phyloP scores from a whole-genome alignment of 2,888 invertebrate genomes.

The Tinea trinotella region DNA sequence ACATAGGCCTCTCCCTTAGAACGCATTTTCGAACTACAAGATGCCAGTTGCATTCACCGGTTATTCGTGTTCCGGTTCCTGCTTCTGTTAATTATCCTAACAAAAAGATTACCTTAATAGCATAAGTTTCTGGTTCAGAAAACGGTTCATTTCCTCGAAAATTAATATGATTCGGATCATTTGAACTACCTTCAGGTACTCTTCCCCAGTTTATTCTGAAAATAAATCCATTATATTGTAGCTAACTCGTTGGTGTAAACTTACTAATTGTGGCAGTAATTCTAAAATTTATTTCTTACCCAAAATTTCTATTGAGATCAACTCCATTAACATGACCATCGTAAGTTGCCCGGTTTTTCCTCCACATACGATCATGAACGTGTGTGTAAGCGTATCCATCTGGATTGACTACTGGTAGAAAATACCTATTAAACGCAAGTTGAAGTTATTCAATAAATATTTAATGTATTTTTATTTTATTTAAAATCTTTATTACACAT shows the following conservation, averaged over 20 bases:
- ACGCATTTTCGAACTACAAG: too few relatives aligned
- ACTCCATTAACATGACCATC: slow-evolving; percentile 76
- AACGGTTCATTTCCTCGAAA: slow-evolving; percentile 50
- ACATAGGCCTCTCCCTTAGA: too few relatives aligned
- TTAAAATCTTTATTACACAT: too few relatives aligned
- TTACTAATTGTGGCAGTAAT: not conserved
- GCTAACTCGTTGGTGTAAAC: not conserved
- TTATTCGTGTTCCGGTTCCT: too few relatives aligned
- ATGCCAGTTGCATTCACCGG: too few relatives aligned
- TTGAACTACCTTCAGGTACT: slow-evolving; percentile 30
- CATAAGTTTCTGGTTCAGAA: slow-evolving; percentile 55
- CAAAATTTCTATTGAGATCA: slow-evolving; percentile 90
- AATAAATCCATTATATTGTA: not conserved
- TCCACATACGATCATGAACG: slow-evolving; percentile 84
- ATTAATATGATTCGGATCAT: slow-evolving; percentile 48
- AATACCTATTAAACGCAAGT: too few relatives aligned
- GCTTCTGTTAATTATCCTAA: not conserved
- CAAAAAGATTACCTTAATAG: slow-evolving; percentile 44
- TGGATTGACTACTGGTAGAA: slow-evolving; percentile 83
- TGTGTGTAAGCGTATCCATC: slow-evolving; percentile 91
- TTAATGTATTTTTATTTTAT: too few relatives aligned
- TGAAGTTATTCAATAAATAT: too few relatives aligned
- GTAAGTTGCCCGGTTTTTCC: slow-evolving; percentile 76
- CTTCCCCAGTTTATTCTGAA: slow-evolving; percentile 59
- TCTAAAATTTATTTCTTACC: slow-evolving; percentile 41